Base-by-base conservation (phyloP, 1,140 invertebrate species). In the Drosophila mojavensis region DNA sequence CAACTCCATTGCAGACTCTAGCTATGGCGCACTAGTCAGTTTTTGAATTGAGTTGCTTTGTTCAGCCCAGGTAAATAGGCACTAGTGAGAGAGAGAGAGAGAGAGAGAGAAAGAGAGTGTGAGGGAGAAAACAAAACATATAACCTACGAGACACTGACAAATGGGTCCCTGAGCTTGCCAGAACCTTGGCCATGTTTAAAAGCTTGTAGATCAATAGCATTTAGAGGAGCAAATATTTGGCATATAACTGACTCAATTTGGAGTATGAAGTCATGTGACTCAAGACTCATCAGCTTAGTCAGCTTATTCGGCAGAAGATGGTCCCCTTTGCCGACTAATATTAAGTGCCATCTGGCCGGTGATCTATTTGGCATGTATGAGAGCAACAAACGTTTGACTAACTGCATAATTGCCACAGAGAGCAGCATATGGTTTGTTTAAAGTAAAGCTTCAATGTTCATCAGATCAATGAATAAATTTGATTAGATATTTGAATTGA, bases 41-140 rank as follows among this genome's bases (percentile, higher is more conserved):
- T 66, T 62, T 39, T 88, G 79, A 85, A 85, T 85, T 86, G 82
- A 72, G 71, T 86, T 88, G 75, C 75, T 69, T 75, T 75, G 64
- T 68, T 55, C 41, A 5, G 13, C 11, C 39, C 41, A 48, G 6
- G 50, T 41, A 68, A 74, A 69, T 36, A 68, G 39, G 13, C 24
- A 33, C 33, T 33, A 30, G 28, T 0, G 20, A 24, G 20, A 24
- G 26, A 43, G 47, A 20, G 17, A 58, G 33, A 33, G 33, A 43
- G 11, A 24, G 28, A 58, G 39, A 4, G 6, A 10, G 33, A 68
- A 47, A 26, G 17, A 45, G 7, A 1, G 33, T 17, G 9, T n/a
- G 30, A 45, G 39, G 1, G 6, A n/a, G 43, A 28, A 47, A 63
- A 20, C n/a, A 45, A 45, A 45, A 15, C 36, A 51, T 53, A 59